phyloP scores from a whole-genome alignment of 2,888 invertebrate species.

The Nymphalis polychloros region DNA sequence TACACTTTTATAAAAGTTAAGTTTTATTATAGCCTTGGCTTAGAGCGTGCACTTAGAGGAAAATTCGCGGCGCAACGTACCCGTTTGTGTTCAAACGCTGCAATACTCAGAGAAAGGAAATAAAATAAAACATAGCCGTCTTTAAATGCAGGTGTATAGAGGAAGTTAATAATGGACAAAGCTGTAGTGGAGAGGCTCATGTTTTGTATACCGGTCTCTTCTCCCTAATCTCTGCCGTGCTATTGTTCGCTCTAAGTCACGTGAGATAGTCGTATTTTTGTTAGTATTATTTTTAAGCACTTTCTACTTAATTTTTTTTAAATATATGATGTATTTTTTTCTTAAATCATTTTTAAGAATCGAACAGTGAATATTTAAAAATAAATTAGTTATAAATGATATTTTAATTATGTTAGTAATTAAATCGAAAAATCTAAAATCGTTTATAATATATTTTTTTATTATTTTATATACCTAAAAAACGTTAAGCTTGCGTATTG shows the following conservation, averaged over 20 bases:
- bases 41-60: constrained; percentile 34
- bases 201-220: constrained; percentile 64
- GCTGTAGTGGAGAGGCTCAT: constrained; percentile 68
- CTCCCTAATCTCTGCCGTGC: constrained; percentile 65
- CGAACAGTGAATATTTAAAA: not conserved
- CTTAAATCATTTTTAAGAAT: too few species aligned
- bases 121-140: constrained; percentile 53
- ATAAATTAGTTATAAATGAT: not conserved
- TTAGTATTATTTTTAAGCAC: not conserved
- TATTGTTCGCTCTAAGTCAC: constrained; percentile 43
- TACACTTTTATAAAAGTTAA: constrained; percentile 12
- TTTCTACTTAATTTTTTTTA: not conserved
- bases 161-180: constrained; percentile 73
- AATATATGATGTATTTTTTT: too few species aligned
- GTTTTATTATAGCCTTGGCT: constrained; percentile 33
- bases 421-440: too few species aligned
- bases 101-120: constrained; percentile 34
- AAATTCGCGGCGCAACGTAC: constrained; percentile 32
- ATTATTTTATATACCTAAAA: too few species aligned
- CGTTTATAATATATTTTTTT: too few species aligned
- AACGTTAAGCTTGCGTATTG: too few species aligned
- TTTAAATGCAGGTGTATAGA: constrained; percentile 73
- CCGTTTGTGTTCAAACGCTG: constrained; percentile 39
- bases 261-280: constrained; percentile 21
- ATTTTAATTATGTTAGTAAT: not conserved